Conservation (phyloP, 2,888 invertebrate species). For the Drosophila cognata region DNA sequence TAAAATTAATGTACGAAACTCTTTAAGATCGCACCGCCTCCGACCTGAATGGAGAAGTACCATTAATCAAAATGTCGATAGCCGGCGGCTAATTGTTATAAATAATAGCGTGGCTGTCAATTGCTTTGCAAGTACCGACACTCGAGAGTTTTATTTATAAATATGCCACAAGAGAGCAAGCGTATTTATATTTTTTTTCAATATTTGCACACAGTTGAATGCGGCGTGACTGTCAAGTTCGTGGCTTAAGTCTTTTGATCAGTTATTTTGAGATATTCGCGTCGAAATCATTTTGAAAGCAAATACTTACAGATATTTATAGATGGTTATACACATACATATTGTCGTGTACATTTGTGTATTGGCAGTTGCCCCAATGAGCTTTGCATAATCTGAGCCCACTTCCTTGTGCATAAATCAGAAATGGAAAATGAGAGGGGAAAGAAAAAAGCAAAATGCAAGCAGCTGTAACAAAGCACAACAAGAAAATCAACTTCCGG, state of each 20-base stretch:
- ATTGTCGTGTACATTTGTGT: not conserved
- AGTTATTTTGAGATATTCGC: constrained; percentile 27
- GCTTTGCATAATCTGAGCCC: constrained; percentile 37
- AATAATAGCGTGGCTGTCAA: constrained; percentile 56
- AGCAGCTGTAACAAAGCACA: constrained; percentile 43
- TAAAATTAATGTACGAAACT: constrained; percentile 31
- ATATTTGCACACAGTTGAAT: not conserved
- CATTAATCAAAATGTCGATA: constrained; percentile 69
- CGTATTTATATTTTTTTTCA: constrained; percentile 30
- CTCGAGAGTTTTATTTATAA: constrained; percentile 52
- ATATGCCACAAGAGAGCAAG: constrained; percentile 40
- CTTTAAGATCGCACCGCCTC: constrained; percentile 42
- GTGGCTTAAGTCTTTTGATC: constrained; percentile 61
- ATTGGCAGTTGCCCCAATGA: constrained; percentile 8
- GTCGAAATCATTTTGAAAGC: constrained; percentile 35
- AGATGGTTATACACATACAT: not conserved
- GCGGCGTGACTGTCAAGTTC: constrained; percentile 66
- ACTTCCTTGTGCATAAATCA: constrained; percentile 52
- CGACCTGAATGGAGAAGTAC: constrained; percentile 50
- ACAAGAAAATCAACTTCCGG: constrained; percentile 61
- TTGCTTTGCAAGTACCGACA: constrained; percentile 45
- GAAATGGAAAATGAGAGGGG: not conserved
- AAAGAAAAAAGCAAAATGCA: constrained; percentile 14
- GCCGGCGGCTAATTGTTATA: constrained; percentile 63
- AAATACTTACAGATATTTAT: constrained; percentile 39